Conservation (phyloP, 2,113 vertebrate genomes). For the Sus scrofa region T2T-Sscrofa CM000825.6:67772501-67773000, state of each 20-base stretch:
- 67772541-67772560: too few relatives aligned
- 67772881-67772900: slow-evolving; percentile 82
- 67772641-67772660: too few relatives aligned
- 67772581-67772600: too few relatives aligned
- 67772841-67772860: slow-evolving; percentile 70
- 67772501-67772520: neutral
- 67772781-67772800: neutral
- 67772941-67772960: slow-evolving; percentile 53
- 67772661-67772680: too few relatives aligned
- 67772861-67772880: slow-evolving; percentile 80
- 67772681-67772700: too few relatives aligned
- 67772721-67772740: too few relatives aligned
- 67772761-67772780: too few relatives aligned
- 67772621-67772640: too few relatives aligned
- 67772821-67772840: slow-evolving; percentile 51
- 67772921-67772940: slow-evolving; percentile 65
- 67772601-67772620: too few relatives aligned
- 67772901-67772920: slow-evolving; percentile 65
- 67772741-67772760: too few relatives aligned
- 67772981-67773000: neutral
- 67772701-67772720: too few relatives aligned
- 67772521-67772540: neutral
- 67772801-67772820: neutral
- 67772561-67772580: too few relatives aligned
- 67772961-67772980: neutral